Evolutionary conservation across 2,797 vertebrate genomes (phyloP), one percentile per base, ranked within the genome.

Genomic region (Rhinogobio ventralis): DNA sequence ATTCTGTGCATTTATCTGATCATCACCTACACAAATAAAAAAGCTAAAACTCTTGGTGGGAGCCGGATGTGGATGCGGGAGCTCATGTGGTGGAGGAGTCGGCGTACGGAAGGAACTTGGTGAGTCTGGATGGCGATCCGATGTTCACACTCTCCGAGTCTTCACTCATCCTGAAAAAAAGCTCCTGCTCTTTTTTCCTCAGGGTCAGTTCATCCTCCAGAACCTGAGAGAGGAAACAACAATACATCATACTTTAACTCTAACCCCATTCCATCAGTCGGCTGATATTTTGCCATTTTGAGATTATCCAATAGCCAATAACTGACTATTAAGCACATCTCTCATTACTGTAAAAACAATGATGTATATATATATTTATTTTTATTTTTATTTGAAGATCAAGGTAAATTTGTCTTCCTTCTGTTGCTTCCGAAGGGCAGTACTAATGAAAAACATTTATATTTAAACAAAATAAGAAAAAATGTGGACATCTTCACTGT

Each of bases 141-240:
- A 96, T 95, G n/a, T 81, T 94, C 5, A 91, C 90, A 55, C 86
- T 92, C 19, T 95, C 94, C 0, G 88, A 73, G 1, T 93, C 93
- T 68, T 96, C 94, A 0, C 89, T 95, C 91, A 98, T 92, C 89
- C 87, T 96, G 91, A 99, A 99, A 94, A 99, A 99, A 72, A 91
- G 90, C 90, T 98, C 98, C 93, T 99, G 98, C 51, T 99, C 98
- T 15, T 79, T 93, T 72, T 97, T 99, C 94, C 94, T 99, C 91
- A 93, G 91, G 84, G 92, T 96, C 82, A 99, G 91, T 72, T 98
- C 97, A 0, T 98, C 97, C 90, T 99, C 98, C 78, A 99, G 95
- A 13, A 93, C 93, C 98, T 99, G 69, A 0, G 13, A 62, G 67
- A 30, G n/a, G 77, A 67, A 49, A 57, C 71, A 25, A 36, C 28